Evolutionary conservation across 2,888 invertebrate species (phyloP).

Genomic region (Coleophora deauratella): DNA sequence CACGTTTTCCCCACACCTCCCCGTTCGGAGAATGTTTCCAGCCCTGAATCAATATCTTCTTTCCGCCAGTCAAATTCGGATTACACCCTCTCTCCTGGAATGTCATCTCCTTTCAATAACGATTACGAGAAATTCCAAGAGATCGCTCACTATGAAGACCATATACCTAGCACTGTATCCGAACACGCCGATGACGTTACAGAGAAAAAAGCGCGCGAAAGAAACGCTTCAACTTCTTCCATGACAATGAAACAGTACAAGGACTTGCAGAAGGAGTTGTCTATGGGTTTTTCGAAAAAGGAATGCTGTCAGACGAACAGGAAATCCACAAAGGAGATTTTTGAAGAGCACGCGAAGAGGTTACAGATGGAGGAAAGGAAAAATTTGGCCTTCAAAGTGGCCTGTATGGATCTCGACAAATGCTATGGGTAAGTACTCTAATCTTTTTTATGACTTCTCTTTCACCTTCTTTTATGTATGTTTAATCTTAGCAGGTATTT

Average conservation of each 20-base stretch:
- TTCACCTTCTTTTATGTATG: no score
- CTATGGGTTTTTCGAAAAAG: conserved; percentile 37
- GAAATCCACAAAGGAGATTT: conserved; percentile 37
- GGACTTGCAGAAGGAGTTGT: conserved; percentile 51
- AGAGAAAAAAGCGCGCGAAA: conserved; percentile 23
- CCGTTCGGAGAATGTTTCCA: conserved; percentile 40
- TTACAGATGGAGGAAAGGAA: conserved; percentile 33
- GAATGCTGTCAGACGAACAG: conserved; percentile 45
- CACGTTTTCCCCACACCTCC: conserved; percentile 47
- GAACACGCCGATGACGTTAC: conserved; percentile 10
- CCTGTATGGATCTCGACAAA: conserved; percentile 39
- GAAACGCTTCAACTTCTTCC: conserved; percentile 25
- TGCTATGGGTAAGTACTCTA: conserved; percentile 44
- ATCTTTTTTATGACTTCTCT: neutral
- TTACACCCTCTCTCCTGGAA: conserved; percentile 37
- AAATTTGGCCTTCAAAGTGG: conserved; percentile 38
- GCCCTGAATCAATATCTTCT: conserved; percentile 37
- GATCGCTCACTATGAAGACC: conserved; percentile 29
- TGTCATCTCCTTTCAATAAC: conserved; percentile 38
- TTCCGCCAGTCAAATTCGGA: conserved; percentile 37
- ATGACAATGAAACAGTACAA: conserved; percentile 54
- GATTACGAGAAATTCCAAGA: conserved; percentile 55
- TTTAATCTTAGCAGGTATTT: no score
- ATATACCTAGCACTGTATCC: conserved; percentile 16
- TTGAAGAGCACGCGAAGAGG: conserved; percentile 37